phyloP scores from a whole-genome alignment of 2,113 vertebrate species.

The Motacilla tschutschensis region DNA sequence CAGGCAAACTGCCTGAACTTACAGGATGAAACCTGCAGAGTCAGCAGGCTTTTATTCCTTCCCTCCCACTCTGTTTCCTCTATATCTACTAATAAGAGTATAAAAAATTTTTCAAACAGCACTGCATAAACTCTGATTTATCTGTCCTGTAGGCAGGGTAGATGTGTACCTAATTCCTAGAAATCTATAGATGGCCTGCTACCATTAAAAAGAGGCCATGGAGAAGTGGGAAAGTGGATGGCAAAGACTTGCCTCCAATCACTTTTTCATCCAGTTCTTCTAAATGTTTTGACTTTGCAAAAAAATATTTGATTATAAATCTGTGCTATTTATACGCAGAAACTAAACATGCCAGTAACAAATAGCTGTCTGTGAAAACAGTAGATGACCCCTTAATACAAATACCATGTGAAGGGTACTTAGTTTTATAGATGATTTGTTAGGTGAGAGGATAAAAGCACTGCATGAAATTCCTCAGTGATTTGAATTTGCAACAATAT shows the following conservation, averaged over 20 bases:
- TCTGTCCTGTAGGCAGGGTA: background rate
- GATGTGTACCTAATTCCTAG: background rate
- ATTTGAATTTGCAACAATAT: constrained; percentile 28
- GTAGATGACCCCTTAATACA: constrained; percentile 33
- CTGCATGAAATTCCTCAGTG: constrained; percentile 21
- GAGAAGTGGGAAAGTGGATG: background rate
- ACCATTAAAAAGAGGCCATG: background rate
- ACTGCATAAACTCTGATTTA: constrained; percentile 20
- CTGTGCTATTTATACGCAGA: constrained; percentile 38
- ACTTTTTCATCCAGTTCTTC: constrained; percentile 48
- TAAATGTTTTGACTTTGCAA: constrained; percentile 53
- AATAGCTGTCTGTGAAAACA: constrained; percentile 46
- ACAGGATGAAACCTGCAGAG: background rate
- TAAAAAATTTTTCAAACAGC: constrained; percentile 3
- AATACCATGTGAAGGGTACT: constrained; percentile 26
- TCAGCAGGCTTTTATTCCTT: constrained; percentile 4
- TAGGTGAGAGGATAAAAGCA: constrained; percentile 33
- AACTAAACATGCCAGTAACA: constrained; percentile 50
- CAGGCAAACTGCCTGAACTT: background rate
- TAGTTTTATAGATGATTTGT: constrained; percentile 40
- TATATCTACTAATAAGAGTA: background rate
- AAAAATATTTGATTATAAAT: constrained; percentile 49
- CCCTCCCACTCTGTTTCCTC: background rate
- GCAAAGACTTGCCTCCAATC: constrained; percentile 5
- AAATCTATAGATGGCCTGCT: background rate